A percentile compares a stretch with the other conserved stretches of the same genome.
Evolutionary conservation across 2,113 vertebrate genomes (phyloP).

Genomic region (Otis tarda): DNA sequence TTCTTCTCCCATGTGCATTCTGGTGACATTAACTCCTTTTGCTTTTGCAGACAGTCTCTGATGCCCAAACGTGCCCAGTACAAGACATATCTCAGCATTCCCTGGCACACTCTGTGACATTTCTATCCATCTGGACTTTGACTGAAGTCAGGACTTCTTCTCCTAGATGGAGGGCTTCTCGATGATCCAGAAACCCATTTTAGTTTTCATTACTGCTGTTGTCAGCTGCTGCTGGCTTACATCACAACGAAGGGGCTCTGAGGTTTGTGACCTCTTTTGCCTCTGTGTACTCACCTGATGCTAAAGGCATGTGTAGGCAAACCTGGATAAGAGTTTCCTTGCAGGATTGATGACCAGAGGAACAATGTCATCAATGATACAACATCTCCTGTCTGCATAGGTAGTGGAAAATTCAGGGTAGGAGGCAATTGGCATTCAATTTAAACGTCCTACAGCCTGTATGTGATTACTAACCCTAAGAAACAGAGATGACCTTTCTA

Average conservation of each 20-base stretch:
- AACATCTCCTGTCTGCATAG: neutral
- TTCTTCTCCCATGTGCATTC: neutral
- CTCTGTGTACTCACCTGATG: too few species aligned
- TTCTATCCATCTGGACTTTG: neutral
- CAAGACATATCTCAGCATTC: neutral
- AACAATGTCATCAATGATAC: neutral
- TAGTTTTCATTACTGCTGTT: neutral
- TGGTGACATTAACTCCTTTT: neutral
- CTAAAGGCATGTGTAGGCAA: neutral
- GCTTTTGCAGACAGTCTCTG: neutral
- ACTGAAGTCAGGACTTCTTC: neutral
- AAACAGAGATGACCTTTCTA: neutral
- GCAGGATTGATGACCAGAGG: fast-evolving
- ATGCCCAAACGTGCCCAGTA: neutral
- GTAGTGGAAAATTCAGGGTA: neutral
- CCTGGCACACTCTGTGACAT: neutral
- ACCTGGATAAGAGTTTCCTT: neutral
- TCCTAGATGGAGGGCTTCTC: neutral
- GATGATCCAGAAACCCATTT: neutral
- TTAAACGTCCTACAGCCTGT: fast-evolving
- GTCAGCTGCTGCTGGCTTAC: neutral
- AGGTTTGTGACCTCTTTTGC: neutral
- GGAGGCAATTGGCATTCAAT: neutral
- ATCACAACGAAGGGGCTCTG: too few species aligned
- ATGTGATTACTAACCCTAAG: neutral